A percentile compares a stretch with the other conserved stretches of the same genome.
phyloP scores from a whole-genome alignment of 2,888 invertebrate genomes.

The Acrobasis consociella region DNA sequence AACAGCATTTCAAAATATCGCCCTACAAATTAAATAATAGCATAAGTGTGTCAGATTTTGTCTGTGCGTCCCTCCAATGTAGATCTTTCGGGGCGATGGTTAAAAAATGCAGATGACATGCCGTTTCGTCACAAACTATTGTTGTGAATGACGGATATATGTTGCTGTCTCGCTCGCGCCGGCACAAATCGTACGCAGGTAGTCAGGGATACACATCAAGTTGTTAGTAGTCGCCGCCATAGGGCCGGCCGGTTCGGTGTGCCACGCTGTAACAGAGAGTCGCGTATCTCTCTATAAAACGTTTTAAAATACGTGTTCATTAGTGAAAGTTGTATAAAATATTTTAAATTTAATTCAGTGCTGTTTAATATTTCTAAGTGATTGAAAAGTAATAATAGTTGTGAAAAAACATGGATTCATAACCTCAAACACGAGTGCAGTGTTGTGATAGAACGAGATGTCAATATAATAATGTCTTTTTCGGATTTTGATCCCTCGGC shows the following conservation, averaged over 20 bases:
- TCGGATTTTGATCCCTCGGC: conserved; percentile 17
- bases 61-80: conserved; percentile 14
- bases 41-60: conserved; percentile 20
- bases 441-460: conserved; percentile 21
- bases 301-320: conserved; percentile 1
- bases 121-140: conserved; percentile 21
- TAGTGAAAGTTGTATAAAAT: not conserved
- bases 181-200: conserved; percentile 22
- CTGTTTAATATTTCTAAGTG: not conserved
- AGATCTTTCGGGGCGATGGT: conserved; percentile 19
- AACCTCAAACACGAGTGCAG: conserved; percentile 13
- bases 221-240: not conserved
- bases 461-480: conserved; percentile 14
- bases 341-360: not conserved
- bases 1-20: conserved; percentile 12
- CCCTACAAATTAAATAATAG: conserved; percentile 18
- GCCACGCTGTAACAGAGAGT: not conserved
- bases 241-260: not conserved
- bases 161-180: conserved; percentile 13
- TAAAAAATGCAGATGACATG: conserved; percentile 20
- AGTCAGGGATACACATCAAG: conserved; percentile 12
- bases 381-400: not conserved
- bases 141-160: conserved; percentile 18
- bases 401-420: not conserved
- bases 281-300: not conserved